Conservation (phyloP, 2,888 invertebrate genomes). For the Chelonus formosanus region DNA sequence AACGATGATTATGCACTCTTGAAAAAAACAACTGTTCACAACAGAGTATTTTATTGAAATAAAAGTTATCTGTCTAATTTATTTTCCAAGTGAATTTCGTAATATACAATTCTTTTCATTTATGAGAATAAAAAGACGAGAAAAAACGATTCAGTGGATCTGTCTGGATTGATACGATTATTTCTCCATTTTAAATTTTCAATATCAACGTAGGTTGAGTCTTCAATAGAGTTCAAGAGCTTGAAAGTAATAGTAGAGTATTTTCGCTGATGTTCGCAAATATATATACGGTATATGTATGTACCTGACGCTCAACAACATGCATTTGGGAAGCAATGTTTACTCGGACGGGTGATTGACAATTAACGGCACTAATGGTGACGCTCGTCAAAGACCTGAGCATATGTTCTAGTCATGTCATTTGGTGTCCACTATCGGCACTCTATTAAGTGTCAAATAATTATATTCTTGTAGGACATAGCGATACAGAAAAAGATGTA, state of each 20-base stretch:
- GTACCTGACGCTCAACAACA: conserved; percentile 11
- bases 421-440: conserved; percentile 18
- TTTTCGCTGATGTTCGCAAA: conserved; percentile 16
- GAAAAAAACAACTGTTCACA: too few relatives aligned
- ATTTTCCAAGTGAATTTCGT: too few relatives aligned
- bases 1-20: too few relatives aligned
- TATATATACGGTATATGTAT: conserved; percentile 12
- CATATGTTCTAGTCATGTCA: conserved; percentile 17
- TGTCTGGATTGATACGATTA: not conserved
- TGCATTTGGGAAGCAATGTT: conserved; percentile 50
- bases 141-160: not conserved
- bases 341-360: conserved; percentile 54
- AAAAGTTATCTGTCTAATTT: too few relatives aligned
- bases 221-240: not conserved
- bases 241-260: conserved; percentile 16
- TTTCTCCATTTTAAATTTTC: conserved; percentile 23
- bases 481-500: too few relatives aligned
- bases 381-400: conserved; percentile 48
- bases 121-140: not conserved
- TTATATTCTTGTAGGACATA: conserved; percentile 7
- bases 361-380: conserved; percentile 56
- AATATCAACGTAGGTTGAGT: conserved; percentile 25
- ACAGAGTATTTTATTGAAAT: too few relatives aligned
- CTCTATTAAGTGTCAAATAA: conserved; percentile 1
- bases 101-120: too few relatives aligned